phyloP scores from a whole-genome alignment of 2,797 vertebrate species.

The Gymnopithys bicolor region DNA sequence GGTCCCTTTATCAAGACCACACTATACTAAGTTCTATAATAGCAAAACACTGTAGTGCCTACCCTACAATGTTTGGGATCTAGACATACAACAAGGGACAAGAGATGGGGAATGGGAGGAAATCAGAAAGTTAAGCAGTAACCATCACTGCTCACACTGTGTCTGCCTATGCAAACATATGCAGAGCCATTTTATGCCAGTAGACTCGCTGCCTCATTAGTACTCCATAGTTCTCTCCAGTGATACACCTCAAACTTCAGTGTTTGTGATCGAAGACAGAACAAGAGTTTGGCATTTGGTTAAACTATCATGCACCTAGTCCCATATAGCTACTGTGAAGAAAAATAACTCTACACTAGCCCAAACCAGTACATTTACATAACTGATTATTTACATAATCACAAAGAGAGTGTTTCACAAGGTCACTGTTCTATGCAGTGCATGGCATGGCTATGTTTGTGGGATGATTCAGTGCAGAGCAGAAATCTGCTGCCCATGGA shows the following conservation, averaged over 20 bases:
- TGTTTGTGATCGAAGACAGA: not conserved
- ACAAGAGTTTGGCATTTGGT: not conserved
- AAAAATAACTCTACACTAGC: not conserved
- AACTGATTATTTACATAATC: not conserved
- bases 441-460: not conserved
- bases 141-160: not conserved
- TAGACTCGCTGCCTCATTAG: accelerated
- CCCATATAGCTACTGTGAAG: not conserved
- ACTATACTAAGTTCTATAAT: not conserved
- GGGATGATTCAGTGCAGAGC: not conserved
- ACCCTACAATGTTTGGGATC: not conserved
- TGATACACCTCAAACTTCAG: not conserved
- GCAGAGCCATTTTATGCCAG: not conserved
- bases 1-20: not conserved
- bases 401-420: not conserved
- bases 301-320: not conserved
- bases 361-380: not conserved
- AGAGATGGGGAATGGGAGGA: not conserved
- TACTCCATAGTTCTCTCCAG: not conserved
- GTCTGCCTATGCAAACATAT: not conserved
- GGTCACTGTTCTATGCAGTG: not conserved
- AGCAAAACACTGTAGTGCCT: not conserved
- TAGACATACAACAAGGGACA: not conserved
- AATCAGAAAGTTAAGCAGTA: not conserved
- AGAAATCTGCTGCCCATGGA: not conserved